Conservation (phyloP, 1,140 invertebrate species). For the Plectrocnemia conspersa region DNA sequence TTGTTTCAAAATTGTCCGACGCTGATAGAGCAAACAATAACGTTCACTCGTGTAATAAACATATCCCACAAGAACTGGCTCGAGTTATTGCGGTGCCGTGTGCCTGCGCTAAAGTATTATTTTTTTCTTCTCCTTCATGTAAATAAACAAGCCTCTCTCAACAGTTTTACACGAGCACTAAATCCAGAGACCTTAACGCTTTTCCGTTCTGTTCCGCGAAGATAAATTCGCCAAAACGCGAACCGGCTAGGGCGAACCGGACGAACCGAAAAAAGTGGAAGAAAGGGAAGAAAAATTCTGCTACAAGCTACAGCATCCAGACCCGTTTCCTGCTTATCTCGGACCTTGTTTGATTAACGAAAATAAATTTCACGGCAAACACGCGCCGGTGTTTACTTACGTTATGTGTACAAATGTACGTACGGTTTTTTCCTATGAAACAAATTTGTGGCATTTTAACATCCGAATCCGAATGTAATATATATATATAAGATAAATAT, state of each 20-base stretch:
- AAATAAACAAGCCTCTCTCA: slow-evolving; percentile 31
- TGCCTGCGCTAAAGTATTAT: slow-evolving; percentile 19
- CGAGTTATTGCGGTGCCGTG: slow-evolving; percentile 23
- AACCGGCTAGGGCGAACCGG: background rate
- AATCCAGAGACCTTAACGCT: slow-evolving; percentile 21
- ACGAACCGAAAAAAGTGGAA: background rate
- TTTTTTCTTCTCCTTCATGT: slow-evolving; percentile 25
- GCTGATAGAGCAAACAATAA: background rate
- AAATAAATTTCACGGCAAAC: too few relatives aligned
- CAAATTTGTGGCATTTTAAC: too few relatives aligned
- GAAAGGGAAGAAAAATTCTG: background rate
- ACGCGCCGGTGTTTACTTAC: too few relatives aligned
- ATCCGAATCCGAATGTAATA: too few relatives aligned
- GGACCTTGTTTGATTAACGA: too few relatives aligned
- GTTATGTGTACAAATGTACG: too few relatives aligned
- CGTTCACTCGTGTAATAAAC: background rate
- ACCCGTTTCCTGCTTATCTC: too few relatives aligned
- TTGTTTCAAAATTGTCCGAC: background rate
- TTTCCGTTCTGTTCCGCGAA: background rate
- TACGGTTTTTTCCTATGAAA: too few relatives aligned
- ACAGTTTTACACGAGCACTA: slow-evolving; percentile 26
- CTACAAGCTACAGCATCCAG: background rate
- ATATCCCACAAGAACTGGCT: background rate
- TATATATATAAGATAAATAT: too few relatives aligned
- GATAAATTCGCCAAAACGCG: background rate